Conservation (phyloP, 2,113 vertebrate genomes). For the Thamnophis sirtalis region DNA sequence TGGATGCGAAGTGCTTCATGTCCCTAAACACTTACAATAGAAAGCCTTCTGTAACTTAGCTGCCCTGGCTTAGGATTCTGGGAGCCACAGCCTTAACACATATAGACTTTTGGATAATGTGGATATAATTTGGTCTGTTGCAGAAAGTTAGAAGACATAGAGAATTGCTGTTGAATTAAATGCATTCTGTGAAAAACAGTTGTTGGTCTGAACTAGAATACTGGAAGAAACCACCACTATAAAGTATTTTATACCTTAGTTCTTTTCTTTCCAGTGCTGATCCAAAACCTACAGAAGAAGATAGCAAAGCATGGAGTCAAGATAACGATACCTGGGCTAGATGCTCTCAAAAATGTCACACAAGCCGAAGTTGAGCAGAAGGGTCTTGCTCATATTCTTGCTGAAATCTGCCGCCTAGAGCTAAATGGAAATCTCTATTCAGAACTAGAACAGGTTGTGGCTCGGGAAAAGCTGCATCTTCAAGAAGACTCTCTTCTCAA, state of each 20-base stretch:
- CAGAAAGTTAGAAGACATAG: neutral
- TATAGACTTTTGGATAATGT: neutral
- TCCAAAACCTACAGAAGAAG: conserved; percentile 74
- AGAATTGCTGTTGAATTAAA: neutral
- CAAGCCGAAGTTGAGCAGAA: conserved; percentile 47
- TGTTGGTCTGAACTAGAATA: neutral
- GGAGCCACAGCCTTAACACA: neutral
- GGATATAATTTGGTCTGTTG: neutral
- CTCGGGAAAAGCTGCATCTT: conserved; percentile 76
- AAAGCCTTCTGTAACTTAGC: neutral
- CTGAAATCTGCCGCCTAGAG: conserved; percentile 78
- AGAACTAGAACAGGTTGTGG: conserved; percentile 79
- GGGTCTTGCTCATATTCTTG: conserved; percentile 77
- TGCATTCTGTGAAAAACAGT: neutral
- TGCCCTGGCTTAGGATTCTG: neutral
- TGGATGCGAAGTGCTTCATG: neutral
- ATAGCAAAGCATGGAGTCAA: conserved; percentile 79
- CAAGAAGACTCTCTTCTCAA: conserved; percentile 79
- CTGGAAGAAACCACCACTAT: neutral
- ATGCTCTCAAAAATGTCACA: conserved; percentile 16
- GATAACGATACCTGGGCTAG: conserved; percentile 75
- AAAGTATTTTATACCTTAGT: neutral
- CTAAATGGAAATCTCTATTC: conserved; percentile 85
- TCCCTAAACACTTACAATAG: neutral
- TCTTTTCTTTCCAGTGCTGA: conserved; percentile 62